Conservation (phyloP, 2,113 vertebrate species). For the Felis catus region DNA sequence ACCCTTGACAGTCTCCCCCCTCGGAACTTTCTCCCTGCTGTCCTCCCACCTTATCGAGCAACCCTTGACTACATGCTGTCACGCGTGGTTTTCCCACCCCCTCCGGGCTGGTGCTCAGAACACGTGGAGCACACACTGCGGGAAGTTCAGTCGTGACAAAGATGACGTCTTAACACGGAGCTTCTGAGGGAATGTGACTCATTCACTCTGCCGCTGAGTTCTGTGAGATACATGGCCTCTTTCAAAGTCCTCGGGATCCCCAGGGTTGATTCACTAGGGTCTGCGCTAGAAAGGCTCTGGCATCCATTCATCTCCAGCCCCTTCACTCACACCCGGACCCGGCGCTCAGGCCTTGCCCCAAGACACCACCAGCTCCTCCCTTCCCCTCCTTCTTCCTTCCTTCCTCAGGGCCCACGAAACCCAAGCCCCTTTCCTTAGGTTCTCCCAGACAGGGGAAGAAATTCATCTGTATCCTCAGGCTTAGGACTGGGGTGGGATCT, state of each 20-base stretch:
- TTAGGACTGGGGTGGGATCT: accelerated
- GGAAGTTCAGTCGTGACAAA: neutral
- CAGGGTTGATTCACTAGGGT: neutral
- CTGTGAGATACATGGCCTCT: neutral
- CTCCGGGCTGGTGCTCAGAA: too few relatives aligned
- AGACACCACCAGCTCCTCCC: neutral
- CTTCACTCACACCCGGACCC: neutral
- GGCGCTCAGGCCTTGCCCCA: neutral
- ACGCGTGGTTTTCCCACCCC: neutral
- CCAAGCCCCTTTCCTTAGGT: neutral
- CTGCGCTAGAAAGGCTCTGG: neutral
- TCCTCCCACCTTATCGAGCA: neutral
- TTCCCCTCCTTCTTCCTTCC: neutral
- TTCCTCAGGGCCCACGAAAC: neutral
- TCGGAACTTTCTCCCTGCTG: accelerated
- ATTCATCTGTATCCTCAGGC: neutral
- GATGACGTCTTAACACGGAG: neutral
- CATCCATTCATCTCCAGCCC: neutral
- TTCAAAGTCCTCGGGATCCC: neutral
- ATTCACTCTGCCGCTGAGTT: neutral
- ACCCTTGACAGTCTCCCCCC: neutral
- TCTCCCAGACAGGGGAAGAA: neutral
- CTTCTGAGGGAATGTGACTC: neutral
- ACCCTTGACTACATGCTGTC: neutral
- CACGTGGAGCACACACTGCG: neutral